phyloP scores from a whole-genome alignment of 2,113 vertebrate species.

The Elanus axillaris region DNA sequence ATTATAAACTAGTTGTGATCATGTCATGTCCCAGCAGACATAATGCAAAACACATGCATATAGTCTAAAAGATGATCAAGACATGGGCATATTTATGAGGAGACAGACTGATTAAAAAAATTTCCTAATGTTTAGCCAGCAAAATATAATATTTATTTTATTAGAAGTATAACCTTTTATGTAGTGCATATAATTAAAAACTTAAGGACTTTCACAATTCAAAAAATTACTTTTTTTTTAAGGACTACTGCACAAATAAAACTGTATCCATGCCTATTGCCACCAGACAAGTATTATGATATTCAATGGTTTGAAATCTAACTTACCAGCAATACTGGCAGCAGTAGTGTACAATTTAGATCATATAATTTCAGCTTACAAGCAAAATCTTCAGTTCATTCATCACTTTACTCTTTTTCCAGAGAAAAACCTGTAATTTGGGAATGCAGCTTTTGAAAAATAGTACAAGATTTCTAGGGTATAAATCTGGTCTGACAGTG shows the following conservation, averaged over 20 bases:
- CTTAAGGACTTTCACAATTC: background rate
- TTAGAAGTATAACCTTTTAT: background rate
- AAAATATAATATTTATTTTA: background rate
- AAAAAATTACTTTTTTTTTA: background rate
- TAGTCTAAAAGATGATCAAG: background rate
- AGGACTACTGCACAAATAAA: background rate
- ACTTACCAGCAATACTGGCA: background rate
- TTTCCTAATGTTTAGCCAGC: background rate
- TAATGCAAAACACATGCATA: background rate
- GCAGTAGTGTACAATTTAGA: background rate
- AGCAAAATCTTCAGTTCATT: background rate
- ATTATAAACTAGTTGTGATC: background rate
- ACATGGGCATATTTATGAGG: background rate
- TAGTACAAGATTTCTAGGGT: background rate
- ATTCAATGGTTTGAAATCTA: background rate
- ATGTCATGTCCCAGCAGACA: background rate
- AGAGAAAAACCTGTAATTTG: background rate
- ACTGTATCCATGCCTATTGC: background rate
- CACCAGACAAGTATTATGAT: background rate
- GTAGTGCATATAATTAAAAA: background rate
- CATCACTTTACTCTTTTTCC: background rate
- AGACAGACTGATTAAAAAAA: background rate
- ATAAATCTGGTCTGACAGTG: background rate
- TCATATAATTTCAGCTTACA: background rate
- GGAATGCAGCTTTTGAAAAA: background rate